Evolutionary conservation across 2,113 vertebrate genomes (phyloP), one percentile per base, ranked within the genome.

Genomic region (Pedionomus torquatus): DNA sequence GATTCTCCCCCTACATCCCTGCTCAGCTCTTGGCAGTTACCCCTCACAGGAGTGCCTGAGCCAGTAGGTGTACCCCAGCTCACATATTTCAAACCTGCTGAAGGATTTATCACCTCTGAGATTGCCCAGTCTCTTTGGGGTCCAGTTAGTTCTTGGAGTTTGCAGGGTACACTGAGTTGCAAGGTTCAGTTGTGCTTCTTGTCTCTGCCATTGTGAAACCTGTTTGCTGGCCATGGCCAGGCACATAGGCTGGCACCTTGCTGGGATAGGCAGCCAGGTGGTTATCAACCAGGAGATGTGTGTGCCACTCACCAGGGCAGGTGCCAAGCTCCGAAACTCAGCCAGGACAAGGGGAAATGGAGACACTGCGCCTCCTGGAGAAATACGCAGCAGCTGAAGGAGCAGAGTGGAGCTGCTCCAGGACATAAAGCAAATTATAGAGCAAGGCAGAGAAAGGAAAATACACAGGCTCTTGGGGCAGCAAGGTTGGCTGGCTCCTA

Each of bases 131-230:
- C 43, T 92, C 57, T 78, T 71, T 39, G 19, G 26, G 57, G 39
- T 21, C 25, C 35, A 10, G 82, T 84, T 79, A 76, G 12, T 79
- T 65, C 55, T 43, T 66, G 25, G 14, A 74, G 4, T 70, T 57
- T 81, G 30, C 20, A 65, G 33, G 33, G 5, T 43, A 6, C n/a
- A 11, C 0, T 0, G 11, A 48, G 19, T n/a, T 55, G 48, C 14
- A 10, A 13, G 28, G 43, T 51, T 87, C 57, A 24, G 6, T 74
- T 82, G 39, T 78, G 17, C 78, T 82, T 88, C 0, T 0, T 72
- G 63, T 28, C 39, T 55, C 81, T 1, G 1, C 28, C 3, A 5
- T 26, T 23, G 44, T 60, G 75, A 82, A 71, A 65, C 44, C 19
- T 39, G 37, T n/a, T 37, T 15, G 25, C 54, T 69, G 39, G 39